These are phyloP conservation scores for Mixornis gularis DNA, from an alignment of 2,113 vertebrate species.

Conservation along the genomic window DNA sequence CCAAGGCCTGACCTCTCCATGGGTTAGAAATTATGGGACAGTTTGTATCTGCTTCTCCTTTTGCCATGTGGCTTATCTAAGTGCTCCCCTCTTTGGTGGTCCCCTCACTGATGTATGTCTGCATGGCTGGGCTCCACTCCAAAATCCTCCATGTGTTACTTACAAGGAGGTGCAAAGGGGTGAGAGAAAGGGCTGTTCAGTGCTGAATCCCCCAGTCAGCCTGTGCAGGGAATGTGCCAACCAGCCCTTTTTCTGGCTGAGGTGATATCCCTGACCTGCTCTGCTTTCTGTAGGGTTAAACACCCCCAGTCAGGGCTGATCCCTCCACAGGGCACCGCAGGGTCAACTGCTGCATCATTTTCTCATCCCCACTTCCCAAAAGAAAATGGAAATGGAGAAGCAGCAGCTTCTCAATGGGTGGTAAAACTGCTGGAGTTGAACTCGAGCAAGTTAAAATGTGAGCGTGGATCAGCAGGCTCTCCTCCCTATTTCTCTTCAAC, in stretches of 20 bases:
- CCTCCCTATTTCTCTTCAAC: accelerated
- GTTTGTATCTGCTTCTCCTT: not conserved
- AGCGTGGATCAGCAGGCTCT: not conserved
- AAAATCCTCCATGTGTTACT: not conserved
- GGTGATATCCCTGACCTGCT: not conserved
- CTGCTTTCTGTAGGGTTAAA: not conserved
- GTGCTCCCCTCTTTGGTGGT: not conserved
- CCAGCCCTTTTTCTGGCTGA: not conserved
- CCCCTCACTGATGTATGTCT: not conserved
- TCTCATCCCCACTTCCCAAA: not conserved
- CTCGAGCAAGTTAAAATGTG: not conserved
- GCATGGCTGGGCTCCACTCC: not conserved
- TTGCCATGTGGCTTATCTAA: not conserved
- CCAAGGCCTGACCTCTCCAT: not conserved
- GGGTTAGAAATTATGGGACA: not conserved
- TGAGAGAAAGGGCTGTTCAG: not conserved
- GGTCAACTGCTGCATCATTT: not conserved
- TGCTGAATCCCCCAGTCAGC: not conserved
- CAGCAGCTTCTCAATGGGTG: not conserved
- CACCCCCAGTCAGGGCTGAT: not conserved
- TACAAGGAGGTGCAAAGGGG: not conserved
- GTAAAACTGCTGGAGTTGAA: not conserved
- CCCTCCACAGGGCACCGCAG: accelerated
- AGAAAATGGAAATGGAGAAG: not conserved
- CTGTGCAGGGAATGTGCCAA: not conserved